Percentiles rank a stretch among this genome's conserved stretches.
Conservation (phyloP, 2,797 vertebrate genomes). For the Gouania willdenowi region DNA sequence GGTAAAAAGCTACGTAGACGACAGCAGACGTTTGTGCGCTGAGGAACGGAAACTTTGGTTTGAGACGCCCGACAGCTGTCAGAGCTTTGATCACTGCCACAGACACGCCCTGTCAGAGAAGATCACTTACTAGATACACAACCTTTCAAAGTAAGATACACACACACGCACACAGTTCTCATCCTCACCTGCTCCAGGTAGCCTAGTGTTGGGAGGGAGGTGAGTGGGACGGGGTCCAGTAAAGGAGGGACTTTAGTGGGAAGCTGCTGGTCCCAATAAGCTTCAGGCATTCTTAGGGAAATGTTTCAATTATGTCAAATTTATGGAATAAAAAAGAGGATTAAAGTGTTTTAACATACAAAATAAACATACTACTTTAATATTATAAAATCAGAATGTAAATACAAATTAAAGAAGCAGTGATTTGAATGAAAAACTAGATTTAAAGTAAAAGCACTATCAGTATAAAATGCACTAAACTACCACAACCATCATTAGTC, state of each 20-base stretch:
- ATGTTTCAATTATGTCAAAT: no score
- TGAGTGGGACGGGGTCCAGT: constrained; percentile 80
- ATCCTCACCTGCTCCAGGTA: constrained; percentile 91
- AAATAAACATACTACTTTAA: no score
- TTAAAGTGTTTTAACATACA: no score
- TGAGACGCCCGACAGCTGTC: constrained; percentile 88
- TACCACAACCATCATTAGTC: no score
- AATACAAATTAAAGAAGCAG: no score
- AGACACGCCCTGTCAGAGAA: constrained; percentile 77
- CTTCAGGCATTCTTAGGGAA: constrained; percentile 83
- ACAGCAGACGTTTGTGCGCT: constrained; percentile 83
- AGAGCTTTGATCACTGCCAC: constrained; percentile 88
- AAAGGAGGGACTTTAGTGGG: constrained; percentile 87
- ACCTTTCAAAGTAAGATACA: not conserved
- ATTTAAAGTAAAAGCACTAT: no score
- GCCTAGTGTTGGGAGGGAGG: constrained; percentile 85
- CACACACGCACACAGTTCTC: no score
- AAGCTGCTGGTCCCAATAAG: constrained; percentile 85
- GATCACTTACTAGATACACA: not conserved
- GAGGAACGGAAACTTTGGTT: constrained; percentile 92
- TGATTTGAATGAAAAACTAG: no score
- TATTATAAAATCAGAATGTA: no score
- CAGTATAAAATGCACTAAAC: no score
- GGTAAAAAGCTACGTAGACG: constrained; percentile 85
- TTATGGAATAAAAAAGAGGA: no score